Evolutionary conservation across 2,888 invertebrate genomes (phyloP).

Genomic region (Schizaphis graminum): DNA sequence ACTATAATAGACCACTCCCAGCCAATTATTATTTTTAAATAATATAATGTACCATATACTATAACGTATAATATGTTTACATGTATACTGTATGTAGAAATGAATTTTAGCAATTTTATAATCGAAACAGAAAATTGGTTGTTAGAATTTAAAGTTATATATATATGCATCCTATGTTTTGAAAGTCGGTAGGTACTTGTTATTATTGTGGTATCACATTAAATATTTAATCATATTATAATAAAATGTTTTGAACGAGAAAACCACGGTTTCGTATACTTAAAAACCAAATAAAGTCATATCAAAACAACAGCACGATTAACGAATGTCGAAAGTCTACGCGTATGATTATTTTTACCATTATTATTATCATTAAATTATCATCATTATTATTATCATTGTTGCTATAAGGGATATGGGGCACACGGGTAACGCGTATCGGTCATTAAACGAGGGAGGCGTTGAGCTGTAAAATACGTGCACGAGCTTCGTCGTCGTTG

Average conservation of each 20-base stretch:
- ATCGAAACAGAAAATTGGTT: not conserved
- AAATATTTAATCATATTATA: not conserved
- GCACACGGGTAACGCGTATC: slow-evolving; percentile 28
- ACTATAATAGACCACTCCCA: not conserved
- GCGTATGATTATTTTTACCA: not conserved
- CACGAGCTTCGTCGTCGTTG: slow-evolving; percentile 23
- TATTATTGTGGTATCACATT: not conserved
- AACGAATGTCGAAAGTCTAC: not conserved
- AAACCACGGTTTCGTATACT: not conserved
- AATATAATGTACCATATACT: too few species aligned
- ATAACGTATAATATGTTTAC: not conserved
- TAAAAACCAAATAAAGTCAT: not conserved
- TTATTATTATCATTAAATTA: slow-evolving; percentile 37
- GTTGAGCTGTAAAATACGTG: slow-evolving; percentile 36
- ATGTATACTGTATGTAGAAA: too few species aligned
- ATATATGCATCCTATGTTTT: not conserved
- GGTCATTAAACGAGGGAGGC: slow-evolving; percentile 59
- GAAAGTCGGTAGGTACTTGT: not conserved
- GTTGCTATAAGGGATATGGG: slow-evolving; percentile 41
- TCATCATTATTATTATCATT: slow-evolving; percentile 17
- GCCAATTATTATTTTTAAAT: not conserved
- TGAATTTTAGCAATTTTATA: not conserved
- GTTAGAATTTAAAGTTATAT: not conserved
- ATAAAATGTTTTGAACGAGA: not conserved
- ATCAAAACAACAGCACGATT: slow-evolving; percentile 21